Base-by-base conservation (phyloP, 2,888 invertebrate genomes). In the Lochmaea capreae region DNA sequence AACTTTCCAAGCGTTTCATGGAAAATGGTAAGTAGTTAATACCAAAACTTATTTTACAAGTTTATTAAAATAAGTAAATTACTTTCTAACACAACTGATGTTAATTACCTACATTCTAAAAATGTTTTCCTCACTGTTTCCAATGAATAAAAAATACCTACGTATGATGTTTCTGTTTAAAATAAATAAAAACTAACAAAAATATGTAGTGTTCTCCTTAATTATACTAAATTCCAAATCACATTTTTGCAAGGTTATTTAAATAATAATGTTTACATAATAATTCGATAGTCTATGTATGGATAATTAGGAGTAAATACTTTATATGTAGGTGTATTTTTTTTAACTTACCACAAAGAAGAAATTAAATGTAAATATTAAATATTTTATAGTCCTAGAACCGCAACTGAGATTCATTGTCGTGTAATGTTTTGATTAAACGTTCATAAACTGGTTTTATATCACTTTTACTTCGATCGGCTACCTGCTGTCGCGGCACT, bases 351-450 rank as follows among this genome's bases (percentile, higher is more conserved):
- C 96, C 89, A 95, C 95, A 88, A 95, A 94, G 79, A 95, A 87
- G 79, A 95, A 90, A 88, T 96, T 97, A 89, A 96, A 95, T 78
- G 93, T 89, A 87, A 96, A 95, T 73, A 96, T 91, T 74, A 96
- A 90, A 86, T 94, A 96, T 88, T 96, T 96, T 81, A 96, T 92
- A 88, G 94, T 94, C 79, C 77, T 76, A 54, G 83, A 80, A 76
- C 84, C 84, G 80, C 84, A 84, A 72, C 82, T 81, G 73, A 85
- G 76, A 77, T 82, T 80, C 84, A 85, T 85, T 73, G 81, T 84
- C 69, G 46, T 16, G 22, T 42, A 65, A 39, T 61, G 18, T 58
- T 42, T 54, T 59, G 18, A 49, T 52, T 33, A 16, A 43, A 46
- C 54, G 22, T 68, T 49, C 57, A 18, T 71, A 58, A 73, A 61